These are phyloP conservation scores for Neosilurus hyrtlii DNA, from an alignment of 2,797 vertebrate genomes.

Conservation along the genomic window DNA sequence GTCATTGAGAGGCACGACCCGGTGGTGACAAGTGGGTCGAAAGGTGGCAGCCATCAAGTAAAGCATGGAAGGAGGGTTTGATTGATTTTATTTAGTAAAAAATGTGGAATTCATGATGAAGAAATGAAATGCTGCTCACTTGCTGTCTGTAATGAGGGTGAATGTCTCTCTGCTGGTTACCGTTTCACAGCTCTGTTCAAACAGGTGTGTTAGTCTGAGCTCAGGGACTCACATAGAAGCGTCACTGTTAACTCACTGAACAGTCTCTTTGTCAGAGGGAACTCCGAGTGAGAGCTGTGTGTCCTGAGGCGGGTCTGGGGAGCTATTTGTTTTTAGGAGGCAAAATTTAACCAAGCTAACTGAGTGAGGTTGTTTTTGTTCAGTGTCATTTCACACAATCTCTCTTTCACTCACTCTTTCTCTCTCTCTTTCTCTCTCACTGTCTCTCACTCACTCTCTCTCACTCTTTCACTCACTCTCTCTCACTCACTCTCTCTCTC, in stretches of 20 bases:
- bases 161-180: not conserved
- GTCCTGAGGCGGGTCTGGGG: not conserved
- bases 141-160: not conserved
- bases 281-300: conserved; percentile 7
- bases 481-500: no score
- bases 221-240: conserved; percentile 24
- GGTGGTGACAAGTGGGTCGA: no score
- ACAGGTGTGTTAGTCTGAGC: conserved; percentile 45
- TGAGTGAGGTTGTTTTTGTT: not conserved
- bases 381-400: no score
- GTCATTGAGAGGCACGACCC: no score
- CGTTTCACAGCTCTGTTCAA: conserved; percentile 21
- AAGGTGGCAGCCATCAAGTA: no score
- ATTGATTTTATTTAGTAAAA: no score
- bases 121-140: not conserved
- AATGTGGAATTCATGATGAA: not conserved
- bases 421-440: no score
- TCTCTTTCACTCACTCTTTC: no score
- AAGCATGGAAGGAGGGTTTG: no score
- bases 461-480: no score
- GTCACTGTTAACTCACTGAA: conserved; percentile 31
- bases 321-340: not conserved
- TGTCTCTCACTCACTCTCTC: no score
- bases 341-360: not conserved
- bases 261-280: conserved; percentile 33